Base-by-base conservation (phyloP, 2,797 vertebrate genomes). In the Dermochelys coriacea region DNA sequence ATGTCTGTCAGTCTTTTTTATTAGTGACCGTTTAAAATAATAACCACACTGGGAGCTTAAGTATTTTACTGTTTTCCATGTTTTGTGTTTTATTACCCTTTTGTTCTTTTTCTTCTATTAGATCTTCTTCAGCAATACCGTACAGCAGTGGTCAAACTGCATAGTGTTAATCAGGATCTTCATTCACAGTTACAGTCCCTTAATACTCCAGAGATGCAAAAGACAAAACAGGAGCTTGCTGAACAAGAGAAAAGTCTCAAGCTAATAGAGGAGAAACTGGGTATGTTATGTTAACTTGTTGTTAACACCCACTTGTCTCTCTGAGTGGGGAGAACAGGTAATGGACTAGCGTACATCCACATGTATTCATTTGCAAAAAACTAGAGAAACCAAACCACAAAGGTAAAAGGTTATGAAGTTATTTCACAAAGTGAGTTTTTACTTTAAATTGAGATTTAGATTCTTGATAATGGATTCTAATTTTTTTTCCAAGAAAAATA, bases 71-170 rank as follows among this genome's bases (percentile, higher is more conserved):
- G 54, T 7, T 91, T 34, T 18, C 0, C 12, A 23, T 86, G 54
- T 1, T 78, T 87, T 85, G 5, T 49, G 8, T 16, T 51, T 88
- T 88, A 61, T 68, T 57, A 45, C 54, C 37, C 50, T 37, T 86
- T 92, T 94, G 15, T 84, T 92, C 91, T 93, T 79, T 85, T 86
- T 93, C 74, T 51, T 85, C 80, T 77, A 75, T 59, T 93, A 99
- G 99, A 98, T 2, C 92, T 98, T 81, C 98, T 99, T 86, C 92
- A 94, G 8, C 98, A 98, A 64, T 99, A 99, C 94, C 96, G 61
- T 25, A 15, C 80, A 31, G 97, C 98, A 54, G 15, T 99, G 88
- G 12, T 96, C 54, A 99, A 98, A 90, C 96, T 95, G 77, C 90
- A 94, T 5, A 14, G 12, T 2, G 97, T 95, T 47, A 96, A 95